Percentiles rank a stretch among this genome's conserved stretches.
Evolutionary conservation across 2,113 vertebrate genomes (phyloP).

Genomic region (Paracanthobrama guichenoti): DNA sequence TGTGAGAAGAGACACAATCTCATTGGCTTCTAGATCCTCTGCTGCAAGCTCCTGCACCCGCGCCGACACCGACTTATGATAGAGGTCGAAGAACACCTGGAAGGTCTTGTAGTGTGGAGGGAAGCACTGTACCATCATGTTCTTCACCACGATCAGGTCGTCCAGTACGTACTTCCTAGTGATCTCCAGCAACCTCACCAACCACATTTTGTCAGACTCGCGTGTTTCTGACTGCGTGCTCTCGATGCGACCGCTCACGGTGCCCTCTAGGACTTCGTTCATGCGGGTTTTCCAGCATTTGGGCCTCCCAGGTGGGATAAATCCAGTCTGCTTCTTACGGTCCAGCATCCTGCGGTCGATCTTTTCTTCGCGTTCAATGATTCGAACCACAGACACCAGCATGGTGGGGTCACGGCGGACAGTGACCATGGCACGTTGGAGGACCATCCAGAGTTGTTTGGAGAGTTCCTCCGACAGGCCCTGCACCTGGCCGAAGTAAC

Average conservation of each 20-base stretch:
- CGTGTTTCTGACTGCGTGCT: slow-evolving; percentile 90
- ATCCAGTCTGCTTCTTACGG: slow-evolving; percentile 90
- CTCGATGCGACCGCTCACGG: slow-evolving; percentile 89
- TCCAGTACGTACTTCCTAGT: slow-evolving; percentile 91
- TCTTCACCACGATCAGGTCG: slow-evolving; percentile 88
- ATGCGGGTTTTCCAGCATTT: slow-evolving; percentile 94
- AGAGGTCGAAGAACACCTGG: slow-evolving; percentile 82
- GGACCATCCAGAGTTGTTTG: slow-evolving; percentile 97
- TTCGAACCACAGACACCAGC: slow-evolving; percentile 92
- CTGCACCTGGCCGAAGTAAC: slow-evolving; percentile 91
- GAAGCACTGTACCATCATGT: slow-evolving; percentile 92
- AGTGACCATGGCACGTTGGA: slow-evolving; percentile 88
- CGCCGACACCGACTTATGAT: slow-evolving; percentile 84
- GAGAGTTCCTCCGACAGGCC: slow-evolving; percentile 89
- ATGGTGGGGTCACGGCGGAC: slow-evolving; percentile 93
- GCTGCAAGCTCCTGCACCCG: slow-evolving; percentile 88
- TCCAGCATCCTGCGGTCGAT: slow-evolving; percentile 92
- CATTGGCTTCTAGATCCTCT: slow-evolving; percentile 93
- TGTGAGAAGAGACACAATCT: slow-evolving; percentile 91
- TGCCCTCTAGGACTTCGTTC: slow-evolving; percentile 88
- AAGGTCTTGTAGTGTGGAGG: slow-evolving; percentile 93
- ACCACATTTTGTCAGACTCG: slow-evolving; percentile 97
- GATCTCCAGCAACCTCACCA: slow-evolving; percentile 94
- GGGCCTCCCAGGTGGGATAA: slow-evolving; percentile 92
- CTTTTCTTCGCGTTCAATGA: slow-evolving; percentile 96